Evolutionary conservation across 2,113 vertebrate genomes (phyloP).

Genomic region (Cephalophus harveyi): DNA sequence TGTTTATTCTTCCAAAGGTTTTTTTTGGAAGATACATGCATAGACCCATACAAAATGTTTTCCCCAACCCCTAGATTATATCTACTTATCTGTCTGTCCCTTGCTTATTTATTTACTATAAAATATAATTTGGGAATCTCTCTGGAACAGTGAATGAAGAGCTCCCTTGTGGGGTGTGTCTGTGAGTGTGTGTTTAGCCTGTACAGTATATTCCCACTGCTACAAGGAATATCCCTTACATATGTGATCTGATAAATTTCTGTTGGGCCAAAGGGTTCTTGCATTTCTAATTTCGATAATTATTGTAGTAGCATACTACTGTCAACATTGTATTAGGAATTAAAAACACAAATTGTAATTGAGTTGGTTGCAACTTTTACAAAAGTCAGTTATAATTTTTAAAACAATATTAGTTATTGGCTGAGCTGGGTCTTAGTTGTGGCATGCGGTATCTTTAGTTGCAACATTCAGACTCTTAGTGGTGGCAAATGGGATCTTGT

Average conservation of each 20-base stretch:
- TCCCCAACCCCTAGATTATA: neutral
- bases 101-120: neutral
- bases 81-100: neutral
- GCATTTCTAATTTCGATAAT: neutral
- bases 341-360: neutral
- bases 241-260: neutral
- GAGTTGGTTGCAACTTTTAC: neutral
- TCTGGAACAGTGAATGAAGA: neutral
- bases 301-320: neutral
- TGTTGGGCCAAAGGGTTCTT: neutral
- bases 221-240: neutral
- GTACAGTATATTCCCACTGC: neutral
- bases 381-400: neutral
- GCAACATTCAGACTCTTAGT: neutral
- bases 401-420: neutral
- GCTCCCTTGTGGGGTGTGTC: neutral
- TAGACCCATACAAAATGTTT: neutral
- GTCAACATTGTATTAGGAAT: neutral
- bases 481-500: neutral
- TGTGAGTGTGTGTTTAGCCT: neutral
- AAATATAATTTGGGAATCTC: neutral
- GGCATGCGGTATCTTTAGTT: neutral
- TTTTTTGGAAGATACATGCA: neutral
- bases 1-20: neutral
- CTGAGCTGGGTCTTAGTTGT: neutral